Evolutionary conservation across 2,113 vertebrate genomes (phyloP), one percentile per base, ranked within the genome.

Genomic region (Australoheros scitulus): DNA sequence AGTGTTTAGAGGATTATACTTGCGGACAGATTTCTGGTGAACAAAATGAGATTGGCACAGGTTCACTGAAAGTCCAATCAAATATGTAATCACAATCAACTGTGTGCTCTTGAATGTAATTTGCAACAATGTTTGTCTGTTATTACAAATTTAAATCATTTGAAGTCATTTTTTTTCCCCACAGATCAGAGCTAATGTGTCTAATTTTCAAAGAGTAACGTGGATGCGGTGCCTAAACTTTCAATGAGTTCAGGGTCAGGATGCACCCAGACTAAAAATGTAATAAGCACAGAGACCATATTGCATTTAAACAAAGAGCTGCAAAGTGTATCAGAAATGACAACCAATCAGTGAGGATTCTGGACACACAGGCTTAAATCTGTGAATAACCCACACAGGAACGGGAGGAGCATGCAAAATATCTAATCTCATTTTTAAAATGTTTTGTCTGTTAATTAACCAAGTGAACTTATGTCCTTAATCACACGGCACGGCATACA

Each of bases 51-150:
- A 65, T 13, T 17, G 83, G 52, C 79, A 61, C 29, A 72, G 60
- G 79, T 58, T 89, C 77, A 76, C 17, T 74, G 20, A 64, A 80
- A 76, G 63, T 82, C 59, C 77, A 85, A 79, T 84, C 68, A 79
- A 20, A 82, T 72, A 24, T 80, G 78, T 34, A 60, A 81, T 81
- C 68, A 77, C 65, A 81, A 59, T 26, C 56, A 29, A 61, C 56
- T 55, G n/a, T 14, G 10, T 52, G 80, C 47, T 64, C 20, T 4
- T 18, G 60, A 24, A 83, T 83, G 72, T 17, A 79, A 79, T 77
- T 80, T 36, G 34, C 50, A 32, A 65, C 47, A 22, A 14, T 68
- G 59, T 76, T 59, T 70, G 43, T 10, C 18, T 14, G 6, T 26
- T 60, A 24, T 58, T 64, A 41, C 75, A 36, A 15, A 24, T 52